Base-by-base conservation (phyloP, 2,113 vertebrate species). In the Arvicanthis niloticus region DNA sequence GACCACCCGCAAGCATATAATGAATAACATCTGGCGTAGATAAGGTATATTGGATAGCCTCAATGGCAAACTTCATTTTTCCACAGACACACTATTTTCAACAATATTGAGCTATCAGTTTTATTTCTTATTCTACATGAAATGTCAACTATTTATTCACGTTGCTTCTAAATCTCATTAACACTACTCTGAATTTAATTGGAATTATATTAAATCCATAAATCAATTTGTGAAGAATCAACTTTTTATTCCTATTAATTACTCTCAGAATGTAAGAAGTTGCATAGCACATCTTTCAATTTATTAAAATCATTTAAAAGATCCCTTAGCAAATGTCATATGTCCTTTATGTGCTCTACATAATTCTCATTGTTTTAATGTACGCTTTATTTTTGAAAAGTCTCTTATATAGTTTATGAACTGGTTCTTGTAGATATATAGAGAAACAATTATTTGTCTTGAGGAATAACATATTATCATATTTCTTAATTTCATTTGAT, bases 141-240 rank as follows among this genome's bases (percentile, higher is more conserved):
- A 95, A 90, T 80, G 37, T 84, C 37, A 34, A 65, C 40, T 91
- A 65, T 81, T 93, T 93, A 88, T 87, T 72, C 82, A 96, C 75
- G 56, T 90, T 75, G 34, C 60, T 91, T 95, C 77, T 94, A 96
- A 96, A 93, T 93, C 40, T 68, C 45, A 95, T 96, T 95, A 96
- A 89, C 72, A 89, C 91, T 78, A 88, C 73, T 94, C 31, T 94
- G 91, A 93, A 93, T 96, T 91, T 97, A 94, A 96, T 91, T 96
- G 48, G 89, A 93, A 96, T 96, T 90, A 96, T 97, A 97, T 95
- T 96, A 96, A 97, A 96, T 94, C 68, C n/a, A 96, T 95, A 65
- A 70, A 93, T 97, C 84, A 94, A 67, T 90, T 89, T 96, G 22
- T 60, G 29, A 94, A 91, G 82, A 95, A 82, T 93, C 42, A 92